These are phyloP conservation scores for Gadopsis bispinosus DNA, from an alignment of 2,797 vertebrate species.

Conservation along the genomic window DNA sequence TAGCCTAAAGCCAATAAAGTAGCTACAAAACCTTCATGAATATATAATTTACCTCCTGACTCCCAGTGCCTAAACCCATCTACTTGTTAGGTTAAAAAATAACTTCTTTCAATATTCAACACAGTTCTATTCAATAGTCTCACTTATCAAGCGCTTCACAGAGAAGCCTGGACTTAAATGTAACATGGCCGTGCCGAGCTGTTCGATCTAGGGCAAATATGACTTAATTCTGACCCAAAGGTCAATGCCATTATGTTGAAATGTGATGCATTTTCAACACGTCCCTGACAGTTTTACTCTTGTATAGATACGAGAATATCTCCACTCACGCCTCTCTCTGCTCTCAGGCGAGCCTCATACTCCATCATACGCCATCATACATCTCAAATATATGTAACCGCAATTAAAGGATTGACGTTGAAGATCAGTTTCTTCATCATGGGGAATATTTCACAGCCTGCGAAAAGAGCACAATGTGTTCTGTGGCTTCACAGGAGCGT, in stretches of 20 bases:
- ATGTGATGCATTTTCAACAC: slow-evolving; percentile 32
- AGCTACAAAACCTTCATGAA: slow-evolving; percentile 71
- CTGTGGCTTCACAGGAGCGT: neutral
- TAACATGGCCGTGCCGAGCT: slow-evolving; percentile 49
- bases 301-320: slow-evolving; percentile 20
- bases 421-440: neutral
- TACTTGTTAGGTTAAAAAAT: slow-evolving; percentile 57
- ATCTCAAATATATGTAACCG: slow-evolving; percentile 33
- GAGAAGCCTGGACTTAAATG: slow-evolving; percentile 40
- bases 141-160: slow-evolving; percentile 35
- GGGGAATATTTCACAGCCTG: neutral
- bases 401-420: slow-evolving; percentile 26
- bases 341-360: neutral
- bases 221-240: slow-evolving; percentile 47
- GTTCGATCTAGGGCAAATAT: slow-evolving; percentile 31
- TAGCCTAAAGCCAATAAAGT: slow-evolving; percentile 65
- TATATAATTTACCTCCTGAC: slow-evolving; percentile 69
- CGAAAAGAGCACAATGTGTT: neutral
- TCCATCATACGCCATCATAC: neutral
- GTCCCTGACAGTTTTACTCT: slow-evolving; percentile 5
- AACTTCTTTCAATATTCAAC: slow-evolving; percentile 41
- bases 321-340: neutral
- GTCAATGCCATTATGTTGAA: slow-evolving; percentile 38
- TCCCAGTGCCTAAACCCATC: slow-evolving; percentile 48
- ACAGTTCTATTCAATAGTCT: slow-evolving; percentile 50